A percentile compares a stretch with the other conserved stretches of the same genome.
phyloP scores from a whole-genome alignment of 2,888 invertebrate genomes.

The Drepanosiphum platanoidis region DNA sequence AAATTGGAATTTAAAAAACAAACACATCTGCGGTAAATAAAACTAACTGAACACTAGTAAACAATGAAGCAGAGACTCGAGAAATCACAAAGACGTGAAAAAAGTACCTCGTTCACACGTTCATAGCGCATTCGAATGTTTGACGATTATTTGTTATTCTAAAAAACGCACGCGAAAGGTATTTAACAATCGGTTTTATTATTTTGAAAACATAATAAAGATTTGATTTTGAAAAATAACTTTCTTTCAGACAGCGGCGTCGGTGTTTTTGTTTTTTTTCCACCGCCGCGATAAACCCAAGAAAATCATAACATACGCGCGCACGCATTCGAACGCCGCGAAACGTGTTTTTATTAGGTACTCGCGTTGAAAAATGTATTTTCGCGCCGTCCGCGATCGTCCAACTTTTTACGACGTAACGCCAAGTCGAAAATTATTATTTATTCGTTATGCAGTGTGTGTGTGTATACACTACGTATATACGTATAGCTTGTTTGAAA shows the following conservation, averaged over 20 bases:
- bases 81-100: no score
- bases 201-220: not conserved
- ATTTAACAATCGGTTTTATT: no score
- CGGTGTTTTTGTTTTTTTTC: not conserved
- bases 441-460: not conserved
- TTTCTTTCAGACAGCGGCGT: not conserved
- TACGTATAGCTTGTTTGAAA: not conserved
- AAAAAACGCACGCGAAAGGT: no score
- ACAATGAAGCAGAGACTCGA: no score
- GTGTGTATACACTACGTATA: not conserved
- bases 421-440: conserved; percentile 7
- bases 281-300: not conserved
- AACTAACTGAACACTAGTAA: no score
- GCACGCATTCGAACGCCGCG: not conserved
- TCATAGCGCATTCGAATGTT: no score
- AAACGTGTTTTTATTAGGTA: not conserved
- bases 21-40: no score
- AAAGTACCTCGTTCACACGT: no score
- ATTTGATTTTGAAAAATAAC: not conserved
- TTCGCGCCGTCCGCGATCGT: not conserved
- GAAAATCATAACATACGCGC: not conserved
- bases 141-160: no score
- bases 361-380: not conserved
- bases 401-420: not conserved
- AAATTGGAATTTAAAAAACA: no score